Evolutionary conservation across 2,797 vertebrate genomes (phyloP).

Genomic region (Crotalus adamanteus): DNA sequence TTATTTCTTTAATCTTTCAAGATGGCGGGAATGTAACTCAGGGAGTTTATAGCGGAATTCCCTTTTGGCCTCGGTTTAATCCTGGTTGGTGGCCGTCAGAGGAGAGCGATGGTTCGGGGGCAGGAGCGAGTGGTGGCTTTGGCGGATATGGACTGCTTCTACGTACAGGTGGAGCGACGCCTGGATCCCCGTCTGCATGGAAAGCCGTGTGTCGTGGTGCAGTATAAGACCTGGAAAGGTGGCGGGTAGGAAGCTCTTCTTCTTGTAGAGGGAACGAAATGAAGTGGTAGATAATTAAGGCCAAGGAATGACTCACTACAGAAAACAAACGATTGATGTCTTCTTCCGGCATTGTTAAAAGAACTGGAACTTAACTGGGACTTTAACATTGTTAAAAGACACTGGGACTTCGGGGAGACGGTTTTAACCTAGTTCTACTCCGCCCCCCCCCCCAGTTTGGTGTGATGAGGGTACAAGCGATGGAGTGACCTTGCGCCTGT

Average conservation of each 20-base stretch:
- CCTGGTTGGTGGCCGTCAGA: rapidly evolving
- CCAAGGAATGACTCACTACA: neutral
- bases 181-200: constrained; percentile 80
- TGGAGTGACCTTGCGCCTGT: neutral
- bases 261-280: neutral
- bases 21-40: neutral
- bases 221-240: constrained; percentile 92
- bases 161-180: constrained; percentile 91
- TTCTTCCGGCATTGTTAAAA: neutral
- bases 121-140: constrained; percentile 85
- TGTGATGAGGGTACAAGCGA: neutral
- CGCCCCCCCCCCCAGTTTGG: neutral
- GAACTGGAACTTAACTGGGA: no score
- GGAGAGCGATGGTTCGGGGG: constrained; percentile 74
- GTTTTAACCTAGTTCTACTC: no score
- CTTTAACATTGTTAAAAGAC: neutral
- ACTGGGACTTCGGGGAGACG: neutral
- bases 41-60: rapidly evolving
- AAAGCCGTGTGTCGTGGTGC: constrained; percentile 87
- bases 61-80: rapidly evolving
- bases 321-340: neutral
- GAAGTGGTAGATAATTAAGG: neutral
- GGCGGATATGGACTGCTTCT: constrained; percentile 96
- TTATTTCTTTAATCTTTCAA: no score
- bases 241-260: constrained; percentile 78